Base-by-base conservation (phyloP, 2,888 invertebrate genomes). In the Prosapia bicincta region DNA sequence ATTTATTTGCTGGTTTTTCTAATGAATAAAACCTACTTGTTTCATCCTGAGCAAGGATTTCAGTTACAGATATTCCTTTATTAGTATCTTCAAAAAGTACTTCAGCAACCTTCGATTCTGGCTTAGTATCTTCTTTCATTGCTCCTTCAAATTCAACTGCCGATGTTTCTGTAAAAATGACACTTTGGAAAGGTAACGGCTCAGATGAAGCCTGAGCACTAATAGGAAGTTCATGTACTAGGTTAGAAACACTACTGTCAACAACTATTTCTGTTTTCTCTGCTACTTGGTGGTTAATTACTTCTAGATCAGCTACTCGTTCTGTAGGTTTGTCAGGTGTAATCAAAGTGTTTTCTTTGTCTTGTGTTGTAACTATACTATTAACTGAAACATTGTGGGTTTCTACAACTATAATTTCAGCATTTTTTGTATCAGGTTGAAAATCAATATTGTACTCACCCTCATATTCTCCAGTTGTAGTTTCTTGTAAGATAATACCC, bases 401-500 rank as follows among this genome's bases (percentile, higher is more conserved):
- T 78, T 83, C 84, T 24, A 83, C 81, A 15, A 85, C 69, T 71
- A 77, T 72, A 43, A 77, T 25, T 68, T 77, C 77, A 69, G 86
- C 86, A 28, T 83, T 84, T 82, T 91, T 91, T 77, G 84, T 84
- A 77, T 88, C 90, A 15, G 88, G 89, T 81, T 84, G 85, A 15
- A 85, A 78, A 74, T 85, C 85, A 66, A 81, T 81, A 15, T 80
- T 78, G 72, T 87, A 80, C 23, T 80, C 81, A 69, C 82, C 84
- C 86, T 92, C 92, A 78, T 86, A 87, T 85, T 92, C 92, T 78
- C 86, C 88, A 26, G 83, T 83, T 78, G 88, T 84, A 20, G 88
- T 86, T 81, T 90, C 88, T 67, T 86, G 86, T 81, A 85, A 83
- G 66, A 84, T 83, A 2, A 88, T 78, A 79, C 86, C 82, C 82